Conservation (phyloP, 2,797 vertebrate genomes). For the Enteromius trimaculatus region DNA sequence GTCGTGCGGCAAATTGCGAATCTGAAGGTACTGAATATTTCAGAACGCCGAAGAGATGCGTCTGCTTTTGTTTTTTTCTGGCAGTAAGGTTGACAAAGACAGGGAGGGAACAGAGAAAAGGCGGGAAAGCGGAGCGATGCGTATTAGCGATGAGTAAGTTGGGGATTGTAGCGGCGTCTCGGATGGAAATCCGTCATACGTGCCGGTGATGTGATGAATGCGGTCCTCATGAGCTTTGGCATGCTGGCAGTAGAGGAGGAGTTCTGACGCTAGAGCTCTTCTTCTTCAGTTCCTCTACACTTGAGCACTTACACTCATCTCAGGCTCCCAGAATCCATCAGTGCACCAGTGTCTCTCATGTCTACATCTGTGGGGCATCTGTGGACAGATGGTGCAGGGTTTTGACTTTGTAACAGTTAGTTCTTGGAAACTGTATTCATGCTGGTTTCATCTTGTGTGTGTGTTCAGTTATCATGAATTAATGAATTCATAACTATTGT, state of each 20-base stretch:
- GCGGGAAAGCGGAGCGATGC: slow-evolving; percentile 36
- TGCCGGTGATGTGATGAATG: slow-evolving; percentile 58
- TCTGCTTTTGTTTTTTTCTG: slow-evolving; percentile 27
- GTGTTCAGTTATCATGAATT: not conserved
- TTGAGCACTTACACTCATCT: slow-evolving; percentile 11
- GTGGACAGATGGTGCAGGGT: not conserved
- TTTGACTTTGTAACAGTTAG: not conserved
- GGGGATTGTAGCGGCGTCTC: slow-evolving; percentile 58
- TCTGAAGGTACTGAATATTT: slow-evolving; percentile 44
- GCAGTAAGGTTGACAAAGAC: not conserved
- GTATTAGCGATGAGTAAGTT: slow-evolving; percentile 70
- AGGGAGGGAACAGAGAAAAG: slow-evolving; percentile 10
- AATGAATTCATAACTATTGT: not conserved
- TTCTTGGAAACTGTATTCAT: not conserved
- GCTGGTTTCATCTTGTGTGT: not conserved
- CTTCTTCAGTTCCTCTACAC: slow-evolving; percentile 32
- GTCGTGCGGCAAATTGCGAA: slow-evolving; percentile 36
- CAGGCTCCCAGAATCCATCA: slow-evolving; percentile 42
- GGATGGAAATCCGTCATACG: slow-evolving; percentile 51
- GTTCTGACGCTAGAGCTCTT: slow-evolving; percentile 7
- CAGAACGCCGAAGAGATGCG: slow-evolving; percentile 15
- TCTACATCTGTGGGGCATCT: slow-evolving; percentile 21
- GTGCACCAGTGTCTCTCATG: slow-evolving; percentile 29
- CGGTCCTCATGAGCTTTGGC: slow-evolving; percentile 54
- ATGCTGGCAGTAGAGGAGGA: slow-evolving; percentile 50